Evolutionary conservation across 64 coral and sea anemone species (phyloP).

Genomic region (Platygyra sinensis): DNA sequence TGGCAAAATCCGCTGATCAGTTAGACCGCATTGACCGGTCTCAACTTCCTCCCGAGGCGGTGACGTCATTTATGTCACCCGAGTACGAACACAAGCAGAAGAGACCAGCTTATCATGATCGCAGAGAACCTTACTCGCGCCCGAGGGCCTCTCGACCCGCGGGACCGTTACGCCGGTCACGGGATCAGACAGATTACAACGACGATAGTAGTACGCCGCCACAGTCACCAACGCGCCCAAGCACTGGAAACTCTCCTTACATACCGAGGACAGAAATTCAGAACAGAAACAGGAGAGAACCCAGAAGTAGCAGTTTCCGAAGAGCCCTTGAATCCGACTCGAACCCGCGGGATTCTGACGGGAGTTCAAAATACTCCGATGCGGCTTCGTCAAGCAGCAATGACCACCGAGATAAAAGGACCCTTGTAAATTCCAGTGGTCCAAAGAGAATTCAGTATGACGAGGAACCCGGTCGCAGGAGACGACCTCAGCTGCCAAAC

Average conservation of each 20-base stretch:
- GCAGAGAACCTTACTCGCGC: not conserved
- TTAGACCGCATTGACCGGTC: conserved; percentile 37
- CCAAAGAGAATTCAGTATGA: conserved; percentile 22
- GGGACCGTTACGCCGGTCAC: not conserved
- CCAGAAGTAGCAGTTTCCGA: conserved; percentile 63
- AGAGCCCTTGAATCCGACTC: conserved; percentile 28
- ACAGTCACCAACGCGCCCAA: conserved; percentile 6
- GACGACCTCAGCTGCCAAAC: conserved; percentile 33
- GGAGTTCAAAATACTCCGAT: conserved; percentile 65
- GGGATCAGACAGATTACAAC: conserved; percentile 8
- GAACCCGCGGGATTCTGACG: conserved; percentile 65
- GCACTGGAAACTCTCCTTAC: conserved; percentile 6
- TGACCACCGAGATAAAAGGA: conserved; percentile 59
- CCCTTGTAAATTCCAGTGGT: not conserved
- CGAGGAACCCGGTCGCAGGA: conserved; percentile 47
- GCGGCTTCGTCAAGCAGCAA: conserved; percentile 82
- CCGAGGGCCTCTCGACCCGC: not conserved
- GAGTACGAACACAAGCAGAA: conserved; percentile 54
- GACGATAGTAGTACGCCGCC: conserved; percentile 48
- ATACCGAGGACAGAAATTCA: not conserved
- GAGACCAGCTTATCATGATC: conserved; percentile 2
- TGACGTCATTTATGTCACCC: conserved; percentile 91
- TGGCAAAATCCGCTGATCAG: conserved; percentile 50
- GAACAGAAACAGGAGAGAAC: conserved; percentile 13
- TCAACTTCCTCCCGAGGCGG: conserved; percentile 58